These are phyloP conservation scores for Digitonthophagus gazella DNA, from an alignment of 2,888 invertebrate species.

Conservation along the genomic window DNA sequence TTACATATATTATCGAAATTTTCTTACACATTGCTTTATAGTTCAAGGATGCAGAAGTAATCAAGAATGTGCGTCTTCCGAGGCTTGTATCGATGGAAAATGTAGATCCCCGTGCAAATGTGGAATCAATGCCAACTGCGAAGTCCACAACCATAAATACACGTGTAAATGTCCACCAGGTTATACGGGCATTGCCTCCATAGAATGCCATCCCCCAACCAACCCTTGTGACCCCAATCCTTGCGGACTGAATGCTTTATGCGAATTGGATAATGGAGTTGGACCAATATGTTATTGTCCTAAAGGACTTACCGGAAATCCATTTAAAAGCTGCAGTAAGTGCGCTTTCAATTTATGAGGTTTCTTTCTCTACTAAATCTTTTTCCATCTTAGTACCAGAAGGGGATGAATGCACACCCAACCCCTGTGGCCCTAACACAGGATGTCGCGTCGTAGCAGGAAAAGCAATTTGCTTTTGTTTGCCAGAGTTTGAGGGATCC, in stretches of 20 bases:
- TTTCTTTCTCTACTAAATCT: not conserved
- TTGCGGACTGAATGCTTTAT: slow-evolving; percentile 82
- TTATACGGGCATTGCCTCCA: slow-evolving; percentile 73
- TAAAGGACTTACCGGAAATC: slow-evolving; percentile 86
- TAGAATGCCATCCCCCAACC: slow-evolving; percentile 69
- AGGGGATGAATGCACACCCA: slow-evolving; percentile 78
- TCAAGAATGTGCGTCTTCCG: slow-evolving; percentile 68
- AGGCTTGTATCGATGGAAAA: slow-evolving; percentile 75
- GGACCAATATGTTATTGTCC: slow-evolving; percentile 88
- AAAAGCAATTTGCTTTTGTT: slow-evolving; percentile 80
- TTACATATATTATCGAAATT: no score
- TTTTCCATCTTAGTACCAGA: slow-evolving; percentile 75
- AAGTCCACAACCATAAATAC: slow-evolving; percentile 74
- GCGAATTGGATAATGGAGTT: slow-evolving; percentile 74
- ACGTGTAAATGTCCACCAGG: slow-evolving; percentile 81
- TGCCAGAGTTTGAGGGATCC: slow-evolving; percentile 83
- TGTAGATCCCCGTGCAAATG: slow-evolving; percentile 78
- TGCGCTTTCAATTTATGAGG: slow-evolving; percentile 40
- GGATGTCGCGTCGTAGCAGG: slow-evolving; percentile 76
- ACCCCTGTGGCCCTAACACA: slow-evolving; percentile 81
- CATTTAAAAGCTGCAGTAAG: slow-evolving; percentile 87
- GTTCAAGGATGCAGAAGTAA: slow-evolving; percentile 71
- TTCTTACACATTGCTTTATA: slow-evolving; percentile 34
- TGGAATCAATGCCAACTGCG: slow-evolving; percentile 77
- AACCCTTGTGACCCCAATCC: slow-evolving; percentile 83